A percentile compares a stretch with the other conserved stretches of the same genome.
phyloP scores from a whole-genome alignment of 1,140 invertebrate species.

The Drosophila pruinosa region DNA sequence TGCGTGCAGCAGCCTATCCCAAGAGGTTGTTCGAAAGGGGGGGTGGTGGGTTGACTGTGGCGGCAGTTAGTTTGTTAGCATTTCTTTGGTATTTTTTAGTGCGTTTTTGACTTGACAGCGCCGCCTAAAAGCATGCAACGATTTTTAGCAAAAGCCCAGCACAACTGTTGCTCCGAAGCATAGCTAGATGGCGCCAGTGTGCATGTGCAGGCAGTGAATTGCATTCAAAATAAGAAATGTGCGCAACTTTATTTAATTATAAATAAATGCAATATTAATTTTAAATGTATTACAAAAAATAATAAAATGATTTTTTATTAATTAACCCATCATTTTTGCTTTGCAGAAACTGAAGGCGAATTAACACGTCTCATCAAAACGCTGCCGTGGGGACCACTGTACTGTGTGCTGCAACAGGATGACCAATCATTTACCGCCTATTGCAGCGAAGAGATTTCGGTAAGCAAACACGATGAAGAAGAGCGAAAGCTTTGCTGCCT shows the following conservation, averaged over 20 bases:
- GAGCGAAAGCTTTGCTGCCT: background rate
- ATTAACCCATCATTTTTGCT: background rate
- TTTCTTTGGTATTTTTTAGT: slow-evolving; percentile 15
- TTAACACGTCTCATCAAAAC: slow-evolving; percentile 64
- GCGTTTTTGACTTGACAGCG: too few species aligned
- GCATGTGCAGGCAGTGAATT: background rate
- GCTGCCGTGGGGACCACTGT: slow-evolving; percentile 92
- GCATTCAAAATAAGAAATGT: background rate
- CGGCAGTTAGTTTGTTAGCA: background rate
- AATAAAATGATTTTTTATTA: too few species aligned
- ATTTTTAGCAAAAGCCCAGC: background rate
- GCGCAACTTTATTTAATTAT: background rate
- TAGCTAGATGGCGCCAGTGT: slow-evolving; percentile 37
- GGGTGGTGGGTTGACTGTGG: background rate
- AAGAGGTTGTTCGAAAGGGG: too few species aligned
- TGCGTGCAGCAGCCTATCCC: slow-evolving; percentile 13
- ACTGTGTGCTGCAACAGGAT: slow-evolving; percentile 93
- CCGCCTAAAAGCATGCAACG: slow-evolving; percentile 45
- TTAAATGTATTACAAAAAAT: too few species aligned
- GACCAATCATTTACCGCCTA: slow-evolving; percentile 93
- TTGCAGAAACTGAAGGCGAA: slow-evolving; percentile 80
- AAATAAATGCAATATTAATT: too few species aligned
- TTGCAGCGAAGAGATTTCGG: slow-evolving; percentile 93
- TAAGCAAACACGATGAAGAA: slow-evolving; percentile 74
- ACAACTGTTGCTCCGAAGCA: background rate